Percentiles rank a stretch among this genome's conserved stretches.
These are phyloP conservation scores for Tipula confusa DNA, from an alignment of 2,888 invertebrate species.

Conservation along the genomic window DNA sequence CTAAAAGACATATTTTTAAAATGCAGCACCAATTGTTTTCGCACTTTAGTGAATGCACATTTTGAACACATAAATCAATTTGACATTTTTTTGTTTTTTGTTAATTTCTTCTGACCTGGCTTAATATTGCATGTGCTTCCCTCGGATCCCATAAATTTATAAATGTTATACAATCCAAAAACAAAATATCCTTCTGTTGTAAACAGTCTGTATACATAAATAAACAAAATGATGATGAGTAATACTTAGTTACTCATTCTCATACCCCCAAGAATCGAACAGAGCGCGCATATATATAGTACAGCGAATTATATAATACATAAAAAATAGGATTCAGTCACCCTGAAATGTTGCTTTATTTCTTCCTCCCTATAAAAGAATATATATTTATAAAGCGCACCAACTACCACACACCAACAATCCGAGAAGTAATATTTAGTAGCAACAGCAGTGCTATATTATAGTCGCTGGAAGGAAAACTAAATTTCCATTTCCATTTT, in stretches of 20 bases:
- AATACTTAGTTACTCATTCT: background rate
- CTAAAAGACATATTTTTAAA: too few species aligned
- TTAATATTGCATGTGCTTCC: too few species aligned
- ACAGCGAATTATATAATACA: background rate
- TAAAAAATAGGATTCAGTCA: background rate
- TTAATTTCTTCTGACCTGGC: too few species aligned
- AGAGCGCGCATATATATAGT: background rate
- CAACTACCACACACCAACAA: background rate
- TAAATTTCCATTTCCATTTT: conserved; percentile 13
- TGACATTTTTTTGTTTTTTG: too few species aligned
- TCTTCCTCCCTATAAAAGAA: background rate
- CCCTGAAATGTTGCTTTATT: background rate
- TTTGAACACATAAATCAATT: too few species aligned
- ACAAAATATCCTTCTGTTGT: background rate
- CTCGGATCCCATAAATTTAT: background rate
- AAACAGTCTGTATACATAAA: background rate
- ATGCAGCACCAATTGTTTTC: too few species aligned
- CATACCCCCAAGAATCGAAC: background rate
- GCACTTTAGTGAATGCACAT: too few species aligned
- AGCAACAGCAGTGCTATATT: background rate
- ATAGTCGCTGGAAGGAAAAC: background rate
- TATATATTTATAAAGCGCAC: background rate
- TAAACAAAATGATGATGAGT: background rate
- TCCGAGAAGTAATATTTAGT: background rate
- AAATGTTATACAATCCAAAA: background rate